A percentile compares a stretch with the other conserved stretches of the same genome.
Conservation (phyloP, 2,888 invertebrate species). For the Pseudeuparius sepicola region DNA sequence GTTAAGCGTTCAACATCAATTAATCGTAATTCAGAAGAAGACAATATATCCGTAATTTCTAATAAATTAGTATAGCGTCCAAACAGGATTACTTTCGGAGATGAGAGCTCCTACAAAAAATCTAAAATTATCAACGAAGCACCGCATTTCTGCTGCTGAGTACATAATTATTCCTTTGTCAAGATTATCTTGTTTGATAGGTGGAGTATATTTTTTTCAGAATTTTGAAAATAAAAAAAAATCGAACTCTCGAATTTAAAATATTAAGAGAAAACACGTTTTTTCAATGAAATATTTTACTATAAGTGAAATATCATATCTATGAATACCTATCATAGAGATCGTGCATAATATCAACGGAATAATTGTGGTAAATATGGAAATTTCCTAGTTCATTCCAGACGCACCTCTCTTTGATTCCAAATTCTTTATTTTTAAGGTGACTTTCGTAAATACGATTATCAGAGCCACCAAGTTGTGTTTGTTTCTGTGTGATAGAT, state of each 20-base stretch:
- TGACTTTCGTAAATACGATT: constrained; percentile 9
- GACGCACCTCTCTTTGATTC: constrained; percentile 18
- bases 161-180: constrained; percentile 12
- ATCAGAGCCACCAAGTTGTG: constrained; percentile 4
- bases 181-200: constrained; percentile 12
- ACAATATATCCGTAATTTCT: constrained; percentile 10
- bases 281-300: constrained; percentile 12
- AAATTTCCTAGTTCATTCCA: constrained; percentile 17
- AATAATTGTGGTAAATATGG: constrained; percentile 15
- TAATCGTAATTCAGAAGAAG: neutral
- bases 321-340: constrained; percentile 16
- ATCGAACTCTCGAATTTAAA: constrained; percentile 16
- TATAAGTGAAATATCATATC: constrained; percentile 18
- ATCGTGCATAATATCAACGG: constrained; percentile 21
- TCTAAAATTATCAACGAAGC: constrained; percentile 14
- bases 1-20: neutral
- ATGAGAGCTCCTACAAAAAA: constrained; percentile 15
- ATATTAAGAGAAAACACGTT: constrained; percentile 15
- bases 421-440: constrained; percentile 7
- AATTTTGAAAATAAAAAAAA: constrained; percentile 10
- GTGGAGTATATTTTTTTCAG: constrained; percentile 14
- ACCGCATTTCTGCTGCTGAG: constrained; percentile 16
- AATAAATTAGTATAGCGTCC: constrained; percentile 13
- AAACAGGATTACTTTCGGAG: constrained; percentile 8
- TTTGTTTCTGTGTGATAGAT: constrained; percentile 6